Evolutionary conservation across 2,888 invertebrate genomes (phyloP).

Genomic region (Frankliniella intonsa): DNA sequence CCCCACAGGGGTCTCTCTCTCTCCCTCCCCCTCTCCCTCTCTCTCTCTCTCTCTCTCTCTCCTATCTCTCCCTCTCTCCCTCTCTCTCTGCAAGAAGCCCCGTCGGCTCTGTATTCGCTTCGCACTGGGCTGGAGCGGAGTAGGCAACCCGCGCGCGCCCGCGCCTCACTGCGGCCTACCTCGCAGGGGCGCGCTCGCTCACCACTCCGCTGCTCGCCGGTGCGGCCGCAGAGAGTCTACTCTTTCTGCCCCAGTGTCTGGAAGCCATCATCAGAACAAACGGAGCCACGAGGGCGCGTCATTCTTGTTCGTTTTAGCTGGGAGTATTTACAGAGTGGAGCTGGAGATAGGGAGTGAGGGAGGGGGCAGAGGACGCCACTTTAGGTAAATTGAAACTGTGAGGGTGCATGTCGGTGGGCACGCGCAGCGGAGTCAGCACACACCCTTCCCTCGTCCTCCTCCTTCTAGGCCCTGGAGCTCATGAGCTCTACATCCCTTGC

Average conservation of each 20-base stretch:
- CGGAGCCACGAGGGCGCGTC: too few relatives aligned
- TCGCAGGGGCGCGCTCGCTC: background rate
- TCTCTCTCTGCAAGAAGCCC: constrained; percentile 10
- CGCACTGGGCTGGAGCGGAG: background rate
- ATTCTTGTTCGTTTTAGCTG: background rate
- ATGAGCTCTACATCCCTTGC: background rate
- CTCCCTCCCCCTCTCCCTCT: constrained; percentile 28
- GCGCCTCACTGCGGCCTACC: background rate
- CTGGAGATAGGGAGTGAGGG: background rate
- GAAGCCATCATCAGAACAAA: too few relatives aligned
- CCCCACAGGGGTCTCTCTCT: background rate
- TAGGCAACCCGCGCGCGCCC: background rate
- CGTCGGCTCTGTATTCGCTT: too few relatives aligned
- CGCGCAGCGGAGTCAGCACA: background rate
- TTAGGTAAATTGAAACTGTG: background rate
- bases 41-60: constrained; percentile 31
- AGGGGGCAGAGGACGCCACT: too few relatives aligned
- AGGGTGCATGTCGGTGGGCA: too few relatives aligned
- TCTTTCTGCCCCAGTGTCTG: too few relatives aligned
- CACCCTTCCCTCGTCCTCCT: background rate
- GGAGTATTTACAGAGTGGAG: background rate
- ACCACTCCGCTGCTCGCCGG: too few relatives aligned
- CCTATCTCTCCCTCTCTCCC: constrained; percentile 29
- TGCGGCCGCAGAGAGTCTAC: too few relatives aligned
- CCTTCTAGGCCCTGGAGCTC: background rate